Evolutionary conservation across 2,888 invertebrate genomes (phyloP).

Genomic region (Tethea ocularis): DNA sequence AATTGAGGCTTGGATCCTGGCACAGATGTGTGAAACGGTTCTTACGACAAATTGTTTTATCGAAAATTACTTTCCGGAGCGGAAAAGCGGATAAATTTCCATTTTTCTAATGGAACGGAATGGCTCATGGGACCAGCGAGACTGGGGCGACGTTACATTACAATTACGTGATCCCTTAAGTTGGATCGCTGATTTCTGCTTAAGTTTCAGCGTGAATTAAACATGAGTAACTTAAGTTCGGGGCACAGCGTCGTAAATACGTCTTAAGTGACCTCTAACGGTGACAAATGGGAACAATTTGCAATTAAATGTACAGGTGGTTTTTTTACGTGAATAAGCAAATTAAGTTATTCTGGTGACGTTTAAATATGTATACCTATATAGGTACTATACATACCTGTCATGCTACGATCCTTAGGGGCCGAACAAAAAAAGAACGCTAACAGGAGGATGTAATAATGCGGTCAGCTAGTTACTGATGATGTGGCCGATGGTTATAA

Average conservation of each 20-base stretch:
- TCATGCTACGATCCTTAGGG: too few species aligned
- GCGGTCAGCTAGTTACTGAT: too few species aligned
- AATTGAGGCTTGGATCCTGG: slow-evolving; percentile 53
- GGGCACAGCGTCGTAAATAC: slow-evolving; percentile 1
- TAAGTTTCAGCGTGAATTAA: slow-evolving; percentile 17
- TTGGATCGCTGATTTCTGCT: slow-evolving; percentile 28
- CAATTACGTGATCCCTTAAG: slow-evolving; percentile 42
- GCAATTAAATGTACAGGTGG: slow-evolving; percentile 4
- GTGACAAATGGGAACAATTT: not conserved
- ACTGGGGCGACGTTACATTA: slow-evolving; percentile 37
- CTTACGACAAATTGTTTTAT: slow-evolving; percentile 80
- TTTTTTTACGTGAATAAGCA: not conserved
- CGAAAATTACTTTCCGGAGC: slow-evolving; percentile 78
- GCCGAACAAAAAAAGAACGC: too few species aligned
- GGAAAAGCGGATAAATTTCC: slow-evolving; percentile 65
- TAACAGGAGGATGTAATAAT: too few species aligned
- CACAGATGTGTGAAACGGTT: slow-evolving; percentile 78
- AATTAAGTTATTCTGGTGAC: not conserved
- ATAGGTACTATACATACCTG: not conserved
- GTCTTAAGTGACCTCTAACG: slow-evolving; percentile 6
- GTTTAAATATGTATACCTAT: not conserved
- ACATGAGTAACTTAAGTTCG: slow-evolving; percentile 6
- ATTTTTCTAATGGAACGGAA: slow-evolving; percentile 73
- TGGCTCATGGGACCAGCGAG: slow-evolving; percentile 36
- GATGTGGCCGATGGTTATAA: too few species aligned